Base-by-base conservation (phyloP, 2,888 invertebrate species). In the Kuschelorhynchus macadamiae region DNA sequence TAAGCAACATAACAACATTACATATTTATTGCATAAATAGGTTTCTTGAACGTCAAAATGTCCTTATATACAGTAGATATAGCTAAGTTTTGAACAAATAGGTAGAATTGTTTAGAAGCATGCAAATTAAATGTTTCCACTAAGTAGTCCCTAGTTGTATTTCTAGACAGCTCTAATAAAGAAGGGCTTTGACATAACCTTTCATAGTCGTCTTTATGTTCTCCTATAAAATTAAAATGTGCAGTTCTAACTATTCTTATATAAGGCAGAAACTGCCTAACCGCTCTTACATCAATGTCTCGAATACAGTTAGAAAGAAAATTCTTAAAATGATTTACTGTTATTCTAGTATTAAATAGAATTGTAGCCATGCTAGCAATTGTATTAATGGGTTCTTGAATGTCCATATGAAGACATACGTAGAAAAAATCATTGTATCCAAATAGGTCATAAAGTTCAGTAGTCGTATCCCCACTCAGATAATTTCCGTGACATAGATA, bases 121-220 rank as follows among this genome's bases (percentile, higher is more conserved):
- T 52, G 56, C n/a, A 73, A 61, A 3, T 67, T 64, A 64, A 63
- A 72, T 30, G 41, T 72, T 18, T 57, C 17, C 8, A 70, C 72
- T 14, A 79, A 65, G 65, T 72, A 53, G 44, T 74, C 72, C 47
- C 77, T 71, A 50, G 75, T 42, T 49, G 62, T 47, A 64, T 79
- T 73, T 67, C 78, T 73, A 44, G 77, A 61, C 50, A 79, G 52
- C 70, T 79, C 76, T 12, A 78, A 44, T 64, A 79, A 72, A 1
- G 74, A 74, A 20, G 78, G 78, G 57, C 77, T n/a, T 12, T 39
- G 42, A 20, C 52, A 25, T 11, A 60, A 12, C 5, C n/a, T 47
- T n/a, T 55, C 25, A 9, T 14, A 21, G 2, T 61, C 39, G n/a
- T 20, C 20, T 32, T 30, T 21, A 9, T 21, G 9, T 12, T 53